Base-by-base conservation (phyloP, 1,140 invertebrate species). In the Atta cephalotes region DNA sequence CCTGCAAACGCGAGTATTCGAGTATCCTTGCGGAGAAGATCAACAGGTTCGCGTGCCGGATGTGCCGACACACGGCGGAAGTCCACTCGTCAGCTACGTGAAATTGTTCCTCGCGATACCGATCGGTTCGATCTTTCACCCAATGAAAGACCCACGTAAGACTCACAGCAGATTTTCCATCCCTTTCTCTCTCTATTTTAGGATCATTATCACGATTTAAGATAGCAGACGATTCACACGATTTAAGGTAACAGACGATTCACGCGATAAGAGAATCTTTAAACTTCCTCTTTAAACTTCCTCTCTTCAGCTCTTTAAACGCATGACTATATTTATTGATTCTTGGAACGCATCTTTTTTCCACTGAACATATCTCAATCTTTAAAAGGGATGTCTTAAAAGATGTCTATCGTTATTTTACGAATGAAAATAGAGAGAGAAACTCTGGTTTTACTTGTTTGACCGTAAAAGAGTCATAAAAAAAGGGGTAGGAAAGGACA, bases 11-110 rank as follows among this genome's bases (percentile, higher is more conserved):
- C 2, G 65, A 63, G 78, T 79, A 62, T 66, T 79, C 76, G 71
- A 53, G 70, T 31, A 25, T 87, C 72, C 68, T 72, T 9, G 14
- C 14, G 16, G 3, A 7, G 16, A 49, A 28, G 39, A 87, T 93
- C 94, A 95, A 95, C 94, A 95, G 94, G 93, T 95, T 95, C 71
- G 94, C 94, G 93, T 95, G 94, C 89, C 92, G 93, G 92, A 94
- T 93, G 86, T 90, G 84, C 81, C 85, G 74, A 80, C 84, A 82
- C 79, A 82, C 68, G 93, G 91, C 92, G 93, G 93, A 94, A 94
- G 93, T 94, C 91, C 92, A 93, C 92, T 92, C 91, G 91, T 92
- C 92, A 60, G 86, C 76, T 63, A 51, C 76, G 63, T 62, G 65
- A 68, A 77, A 58, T 85, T 81, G 58, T 81, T 79, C 63, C 53